Evolutionary conservation across 2,888 invertebrate species (phyloP), one percentile per base, ranked within the genome.

Genomic region (Gymnoscelis rufifasciata): DNA sequence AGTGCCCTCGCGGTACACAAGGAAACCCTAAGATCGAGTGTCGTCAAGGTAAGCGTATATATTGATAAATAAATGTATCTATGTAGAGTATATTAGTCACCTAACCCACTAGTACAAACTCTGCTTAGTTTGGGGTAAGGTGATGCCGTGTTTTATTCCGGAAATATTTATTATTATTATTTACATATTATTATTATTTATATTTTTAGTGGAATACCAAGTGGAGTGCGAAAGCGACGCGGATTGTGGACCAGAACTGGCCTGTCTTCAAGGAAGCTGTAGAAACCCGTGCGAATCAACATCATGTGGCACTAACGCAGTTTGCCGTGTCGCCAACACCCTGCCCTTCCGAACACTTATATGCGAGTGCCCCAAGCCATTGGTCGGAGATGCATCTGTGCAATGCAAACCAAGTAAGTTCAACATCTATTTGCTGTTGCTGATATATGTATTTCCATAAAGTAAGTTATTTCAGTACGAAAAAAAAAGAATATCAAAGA

Each of bases 311-410:
- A 71, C 86, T 27, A 93, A 94, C 68, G 95, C 97, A 0, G 90
- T 93, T 57, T 97, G 97, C 71, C 91, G 92, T 6, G 96, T 97
- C 7, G 92, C 95, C 14, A 94, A 96, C 67, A 95, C 95, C 0
- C 80, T 96, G 54, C 97, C 97, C 4, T 90, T 95, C 80, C 91
- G 96, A 59, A 95, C 96, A 5, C 94, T 97, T 91, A 92, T 95
- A 48, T 97, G 97, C 74, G 92, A 94, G 68, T 97, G 97, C 71
- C 90, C 94, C 52, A 92, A 92, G 49, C 95, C 95, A 52, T 94
- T 92, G 63, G 90, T 93, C 59, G 97, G 97, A 57, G 95, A 97
- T 76, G 96, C 97, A 7, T 94, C 96, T 60, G 90, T 93, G 53
- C 93, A 94, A 76, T 97, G 97, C 75, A 91, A 90, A 69, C 91